Evolutionary conservation across 2,113 vertebrate species (phyloP).

Genomic region (Anthoscopus minutus): DNA sequence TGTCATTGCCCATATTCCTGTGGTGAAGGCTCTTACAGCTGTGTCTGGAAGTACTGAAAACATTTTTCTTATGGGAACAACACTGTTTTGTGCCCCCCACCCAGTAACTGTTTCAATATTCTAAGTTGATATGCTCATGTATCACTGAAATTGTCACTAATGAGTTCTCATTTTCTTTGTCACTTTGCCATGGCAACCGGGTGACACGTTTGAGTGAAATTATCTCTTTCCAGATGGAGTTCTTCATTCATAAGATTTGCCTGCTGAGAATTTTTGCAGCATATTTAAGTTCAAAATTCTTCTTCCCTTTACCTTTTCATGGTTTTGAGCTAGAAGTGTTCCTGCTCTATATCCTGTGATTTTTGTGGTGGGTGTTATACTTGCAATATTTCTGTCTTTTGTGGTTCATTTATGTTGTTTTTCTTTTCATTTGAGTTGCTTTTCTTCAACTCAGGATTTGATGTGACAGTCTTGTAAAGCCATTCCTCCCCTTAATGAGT

Average conservation of each 20-base stretch:
- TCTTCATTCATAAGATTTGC: constrained; percentile 53
- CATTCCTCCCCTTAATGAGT: background rate
- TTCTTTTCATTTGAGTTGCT: background rate
- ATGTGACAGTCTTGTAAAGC: background rate
- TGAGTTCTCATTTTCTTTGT: background rate
- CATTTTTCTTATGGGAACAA: background rate
- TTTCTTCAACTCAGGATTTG: background rate
- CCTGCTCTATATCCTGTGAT: background rate
- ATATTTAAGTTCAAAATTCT: background rate
- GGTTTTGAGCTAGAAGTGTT: background rate
- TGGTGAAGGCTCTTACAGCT: background rate
- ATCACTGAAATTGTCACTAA: constrained; percentile 30
- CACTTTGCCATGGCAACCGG: constrained; percentile 32
- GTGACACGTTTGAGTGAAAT: constrained; percentile 47
- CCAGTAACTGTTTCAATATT: background rate
- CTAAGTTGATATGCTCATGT: background rate
- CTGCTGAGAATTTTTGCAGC: constrained; percentile 33
- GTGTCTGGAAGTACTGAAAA: background rate
- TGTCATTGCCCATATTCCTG: background rate
- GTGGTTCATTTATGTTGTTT: background rate
- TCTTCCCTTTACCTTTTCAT: background rate
- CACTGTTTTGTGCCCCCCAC: background rate
- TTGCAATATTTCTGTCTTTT: background rate
- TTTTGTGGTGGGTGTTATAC: background rate
- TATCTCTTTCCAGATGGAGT: constrained; percentile 64